Conservation (phyloP, 1,140 invertebrate genomes). For the Drosophila suzukii region DNA sequence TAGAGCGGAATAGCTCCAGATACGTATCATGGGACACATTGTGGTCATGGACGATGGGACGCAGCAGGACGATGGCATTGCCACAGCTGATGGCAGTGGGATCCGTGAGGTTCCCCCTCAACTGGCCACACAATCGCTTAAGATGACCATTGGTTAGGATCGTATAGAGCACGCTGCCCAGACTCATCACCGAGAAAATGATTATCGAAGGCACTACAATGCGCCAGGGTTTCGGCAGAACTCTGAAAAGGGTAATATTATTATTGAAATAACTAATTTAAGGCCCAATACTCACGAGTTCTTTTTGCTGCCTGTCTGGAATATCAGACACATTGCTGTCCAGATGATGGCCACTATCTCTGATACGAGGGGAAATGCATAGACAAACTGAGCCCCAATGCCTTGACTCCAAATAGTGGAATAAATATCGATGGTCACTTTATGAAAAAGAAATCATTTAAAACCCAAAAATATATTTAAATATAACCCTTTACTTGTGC, state of each 20-base stretch:
- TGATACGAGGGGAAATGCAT: slow-evolving; percentile 74
- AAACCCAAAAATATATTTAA: not conserved
- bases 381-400: slow-evolving; percentile 70
- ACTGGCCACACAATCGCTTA: slow-evolving; percentile 58
- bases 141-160: slow-evolving; percentile 72
- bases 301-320: slow-evolving; percentile 76
- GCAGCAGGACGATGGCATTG: slow-evolving; percentile 68
- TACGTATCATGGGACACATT: slow-evolving; percentile 61
- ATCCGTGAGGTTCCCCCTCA: slow-evolving; percentile 58
- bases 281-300: slow-evolving; percentile 49
- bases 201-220: slow-evolving; percentile 80
- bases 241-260: slow-evolving; percentile 37
- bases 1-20: slow-evolving; percentile 66
- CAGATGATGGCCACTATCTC: slow-evolving; percentile 79
- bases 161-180: slow-evolving; percentile 62
- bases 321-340: slow-evolving; percentile 81
- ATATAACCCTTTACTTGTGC: slow-evolving; percentile 52
- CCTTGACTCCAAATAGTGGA: slow-evolving; percentile 66
- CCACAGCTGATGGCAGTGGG: slow-evolving; percentile 69
- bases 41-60: slow-evolving; percentile 68
- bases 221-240: slow-evolving; percentile 80
- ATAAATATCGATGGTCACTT: slow-evolving; percentile 59
- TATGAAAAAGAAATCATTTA: slow-evolving; percentile 2
- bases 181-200: slow-evolving; percentile 73
- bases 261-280: not conserved